These are phyloP conservation scores for Thalassophryne amazonica DNA, from an alignment of 2,797 vertebrate species.

Conservation along the genomic window DNA sequence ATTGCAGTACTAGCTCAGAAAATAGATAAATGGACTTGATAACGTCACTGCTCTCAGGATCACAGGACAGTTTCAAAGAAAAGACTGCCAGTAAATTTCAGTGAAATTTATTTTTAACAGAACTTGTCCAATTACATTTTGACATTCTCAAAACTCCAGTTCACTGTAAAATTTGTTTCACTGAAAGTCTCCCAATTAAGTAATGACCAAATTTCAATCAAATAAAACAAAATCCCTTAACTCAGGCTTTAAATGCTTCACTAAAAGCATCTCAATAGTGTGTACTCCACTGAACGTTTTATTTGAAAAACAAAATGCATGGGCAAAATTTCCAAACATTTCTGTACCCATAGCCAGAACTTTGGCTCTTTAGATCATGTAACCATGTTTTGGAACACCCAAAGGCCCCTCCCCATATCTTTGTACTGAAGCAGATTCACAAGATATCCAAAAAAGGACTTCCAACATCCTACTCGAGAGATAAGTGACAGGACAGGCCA, in stretches of 20 bases:
- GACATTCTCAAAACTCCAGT: constrained; percentile 56
- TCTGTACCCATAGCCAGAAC: constrained; percentile 46
- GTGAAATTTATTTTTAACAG: constrained; percentile 95
- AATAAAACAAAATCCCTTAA: constrained; percentile 42
- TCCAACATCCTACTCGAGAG: constrained; percentile 11
- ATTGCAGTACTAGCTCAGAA: no score
- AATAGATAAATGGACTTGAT: no score
- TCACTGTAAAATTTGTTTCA: constrained; percentile 67
- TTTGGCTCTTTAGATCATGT: constrained; percentile 41
- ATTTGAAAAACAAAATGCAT: constrained; percentile 46
- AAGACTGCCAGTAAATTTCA: constrained; percentile 79
- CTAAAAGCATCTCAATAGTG: constrained; percentile 56
- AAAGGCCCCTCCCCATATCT: constrained; percentile 43
- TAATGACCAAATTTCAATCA: constrained; percentile 55
- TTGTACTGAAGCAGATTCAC: constrained; percentile 47
- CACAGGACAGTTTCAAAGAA: no score
- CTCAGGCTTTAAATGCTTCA: constrained; percentile 42
- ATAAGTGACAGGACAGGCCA: neutral
- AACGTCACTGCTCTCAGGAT: no score
- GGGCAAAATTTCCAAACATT: constrained; percentile 55
- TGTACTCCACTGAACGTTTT: constrained; percentile 40
- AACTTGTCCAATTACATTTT: constrained; percentile 68
- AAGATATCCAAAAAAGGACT: neutral
- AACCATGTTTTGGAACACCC: constrained; percentile 39
- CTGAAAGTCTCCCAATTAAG: constrained; percentile 78